Conservation (phyloP, 2,888 invertebrate species). For the Hemicrepidius hirtus region DNA sequence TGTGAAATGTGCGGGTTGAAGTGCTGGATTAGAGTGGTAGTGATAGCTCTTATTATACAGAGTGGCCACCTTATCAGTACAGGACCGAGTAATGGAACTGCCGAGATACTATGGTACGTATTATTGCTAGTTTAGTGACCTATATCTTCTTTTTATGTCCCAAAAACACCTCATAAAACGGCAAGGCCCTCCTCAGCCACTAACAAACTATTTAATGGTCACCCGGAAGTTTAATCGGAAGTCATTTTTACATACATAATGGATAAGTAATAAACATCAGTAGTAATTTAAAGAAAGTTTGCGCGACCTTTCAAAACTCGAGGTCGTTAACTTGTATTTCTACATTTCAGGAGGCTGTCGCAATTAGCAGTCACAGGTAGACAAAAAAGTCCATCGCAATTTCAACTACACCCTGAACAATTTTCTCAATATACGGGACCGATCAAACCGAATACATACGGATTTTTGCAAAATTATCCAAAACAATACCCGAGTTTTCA, state of each 20-base stretch:
- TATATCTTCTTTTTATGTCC: not conserved
- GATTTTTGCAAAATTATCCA: constrained; percentile 7
- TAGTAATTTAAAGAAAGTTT: constrained; percentile 1
- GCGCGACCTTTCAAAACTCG: not conserved
- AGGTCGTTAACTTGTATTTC: constrained; percentile 1
- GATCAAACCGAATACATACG: constrained; percentile 12
- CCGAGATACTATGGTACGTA: constrained; percentile 56
- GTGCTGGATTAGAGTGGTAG: constrained; percentile 52
- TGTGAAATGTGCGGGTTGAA: constrained; percentile 53
- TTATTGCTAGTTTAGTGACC: constrained; percentile 21
- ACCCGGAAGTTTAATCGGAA: constrained; percentile 1
- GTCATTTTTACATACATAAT: not conserved
- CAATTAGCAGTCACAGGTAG: constrained; percentile 33
- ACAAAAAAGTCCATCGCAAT: constrained; percentile 30
- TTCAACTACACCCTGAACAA: constrained; percentile 39
- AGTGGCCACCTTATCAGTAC: constrained; percentile 57
- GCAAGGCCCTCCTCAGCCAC: not conserved
- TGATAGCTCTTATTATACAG: constrained; percentile 54
- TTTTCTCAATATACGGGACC: constrained; percentile 46
- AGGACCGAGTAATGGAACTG: constrained; percentile 45
- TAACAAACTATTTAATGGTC: not conserved
- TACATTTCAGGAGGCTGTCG: constrained; percentile 40
- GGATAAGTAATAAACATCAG: not conserved
- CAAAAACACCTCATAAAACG: not conserved
- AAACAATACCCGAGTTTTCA: not conserved